Conservation (phyloP, 2,113 vertebrate genomes). For the Anarrhichthys ocellatus region DNA sequence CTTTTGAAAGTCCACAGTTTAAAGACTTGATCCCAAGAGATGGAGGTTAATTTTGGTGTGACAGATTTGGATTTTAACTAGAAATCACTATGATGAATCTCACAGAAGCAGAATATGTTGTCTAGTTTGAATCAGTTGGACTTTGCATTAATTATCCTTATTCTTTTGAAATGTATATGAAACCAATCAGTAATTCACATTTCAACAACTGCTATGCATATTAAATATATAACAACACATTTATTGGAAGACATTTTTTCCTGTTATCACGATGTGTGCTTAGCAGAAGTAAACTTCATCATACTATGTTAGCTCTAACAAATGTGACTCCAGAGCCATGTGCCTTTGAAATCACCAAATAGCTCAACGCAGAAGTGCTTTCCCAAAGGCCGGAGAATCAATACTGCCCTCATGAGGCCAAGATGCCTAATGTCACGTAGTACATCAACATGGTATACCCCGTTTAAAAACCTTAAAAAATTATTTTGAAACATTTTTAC, state of each 20-base stretch:
- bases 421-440: neutral
- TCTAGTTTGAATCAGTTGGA: neutral
- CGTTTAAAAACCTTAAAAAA: neutral
- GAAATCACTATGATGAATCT: neutral
- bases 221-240: neutral
- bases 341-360: neutral
- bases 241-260: neutral
- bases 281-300: too few relatives aligned
- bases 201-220: neutral
- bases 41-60: neutral
- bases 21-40: neutral
- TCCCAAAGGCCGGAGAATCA: neutral
- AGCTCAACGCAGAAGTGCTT: neutral
- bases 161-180: neutral
- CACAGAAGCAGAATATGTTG: neutral
- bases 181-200: neutral
- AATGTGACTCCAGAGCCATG: too few relatives aligned
- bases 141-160: neutral
- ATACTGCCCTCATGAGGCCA: slow-evolving; percentile 34
- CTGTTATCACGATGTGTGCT: neutral
- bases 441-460: neutral
- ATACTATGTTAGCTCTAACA: neutral
- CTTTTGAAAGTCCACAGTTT: neutral
- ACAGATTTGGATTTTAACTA: neutral
- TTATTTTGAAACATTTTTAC: too few relatives aligned